Evolutionary conservation across 2,113 vertebrate species (phyloP).

Genomic region (Stictonetta naevosa): DNA sequence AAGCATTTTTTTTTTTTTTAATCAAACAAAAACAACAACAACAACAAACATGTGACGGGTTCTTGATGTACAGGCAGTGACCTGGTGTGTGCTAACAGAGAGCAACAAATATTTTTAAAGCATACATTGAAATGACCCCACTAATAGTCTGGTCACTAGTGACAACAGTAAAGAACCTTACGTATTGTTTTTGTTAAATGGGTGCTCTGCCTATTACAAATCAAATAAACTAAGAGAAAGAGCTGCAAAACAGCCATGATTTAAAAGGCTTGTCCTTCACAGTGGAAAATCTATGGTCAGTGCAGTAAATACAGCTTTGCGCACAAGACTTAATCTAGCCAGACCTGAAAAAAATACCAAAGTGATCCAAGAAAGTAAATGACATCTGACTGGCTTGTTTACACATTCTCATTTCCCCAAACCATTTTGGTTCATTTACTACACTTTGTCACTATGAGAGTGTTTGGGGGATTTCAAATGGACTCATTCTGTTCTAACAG

Average conservation of each 20-base stretch:
- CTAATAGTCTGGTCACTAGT: neutral
- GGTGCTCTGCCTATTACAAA: neutral
- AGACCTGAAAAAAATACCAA: conserved; percentile 42
- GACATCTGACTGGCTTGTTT: conserved; percentile 74
- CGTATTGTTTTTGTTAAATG: neutral
- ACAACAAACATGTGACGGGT: neutral
- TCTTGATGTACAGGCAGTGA: neutral
- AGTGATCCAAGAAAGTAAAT: conserved; percentile 64
- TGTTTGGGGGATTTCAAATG: conserved; percentile 77
- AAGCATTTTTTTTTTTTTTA: too few species aligned
- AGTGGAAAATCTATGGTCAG: neutral
- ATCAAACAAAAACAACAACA: too few species aligned
- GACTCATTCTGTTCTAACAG: conserved; percentile 78
- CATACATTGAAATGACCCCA: neutral
- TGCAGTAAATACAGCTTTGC: neutral
- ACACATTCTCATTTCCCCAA: conserved; percentile 70
- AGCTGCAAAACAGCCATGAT: neutral
- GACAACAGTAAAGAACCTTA: neutral
- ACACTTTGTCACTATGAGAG: conserved; percentile 64
- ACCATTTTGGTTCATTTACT: conserved; percentile 78
- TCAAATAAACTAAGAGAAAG: neutral
- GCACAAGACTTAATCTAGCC: neutral
- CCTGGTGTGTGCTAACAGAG: neutral
- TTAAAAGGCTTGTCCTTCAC: conserved; percentile 5
- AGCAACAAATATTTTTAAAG: neutral